These are phyloP conservation scores for Aquatica leii DNA, from an alignment of 2,888 invertebrate species.

Conservation along the genomic window DNA sequence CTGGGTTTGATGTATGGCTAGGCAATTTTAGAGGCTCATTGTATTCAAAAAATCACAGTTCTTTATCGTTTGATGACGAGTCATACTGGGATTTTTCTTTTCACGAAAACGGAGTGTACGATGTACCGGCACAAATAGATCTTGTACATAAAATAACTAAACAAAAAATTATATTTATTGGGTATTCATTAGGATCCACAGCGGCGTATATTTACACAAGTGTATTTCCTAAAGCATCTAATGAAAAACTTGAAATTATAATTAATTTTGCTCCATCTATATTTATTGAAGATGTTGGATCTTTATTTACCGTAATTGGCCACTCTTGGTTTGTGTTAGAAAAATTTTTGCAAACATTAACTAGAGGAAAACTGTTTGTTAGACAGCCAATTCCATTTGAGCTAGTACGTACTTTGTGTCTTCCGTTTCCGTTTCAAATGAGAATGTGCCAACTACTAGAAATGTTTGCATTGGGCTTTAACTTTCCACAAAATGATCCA, in stretches of 20 bases:
- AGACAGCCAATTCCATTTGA: constrained; percentile 2
- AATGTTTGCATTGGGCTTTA: constrained; percentile 7
- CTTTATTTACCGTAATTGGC: constrained; percentile 19
- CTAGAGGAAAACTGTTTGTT: constrained; percentile 8
- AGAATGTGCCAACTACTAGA: constrained; percentile 5
- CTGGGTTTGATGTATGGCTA: constrained; percentile 64
- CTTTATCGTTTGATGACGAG: background rate
- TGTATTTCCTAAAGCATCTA: constrained; percentile 70
- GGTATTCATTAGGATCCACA: constrained; percentile 87
- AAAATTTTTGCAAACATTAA: background rate
- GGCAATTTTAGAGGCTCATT: constrained; percentile 49
- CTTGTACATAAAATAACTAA: constrained; percentile 34
- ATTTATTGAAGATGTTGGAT: constrained; percentile 57
- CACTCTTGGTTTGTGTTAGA: background rate
- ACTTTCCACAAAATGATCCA: constrained; percentile 12
- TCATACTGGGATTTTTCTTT: constrained; percentile 31
- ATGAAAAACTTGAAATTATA: constrained; percentile 69
- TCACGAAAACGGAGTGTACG: constrained; percentile 41
- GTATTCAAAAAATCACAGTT: constrained; percentile 17
- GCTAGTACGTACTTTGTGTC: background rate
- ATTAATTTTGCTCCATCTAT: constrained; percentile 70
- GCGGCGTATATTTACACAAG: constrained; percentile 72
- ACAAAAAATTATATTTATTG: constrained; percentile 70
- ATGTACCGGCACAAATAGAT: constrained; percentile 35
- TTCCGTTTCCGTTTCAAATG: constrained; percentile 14